Percentiles rank a stretch among this genome's conserved stretches.
Evolutionary conservation across 2,113 vertebrate genomes (phyloP).

Genomic region (Acinonyx jubatus): DNA sequence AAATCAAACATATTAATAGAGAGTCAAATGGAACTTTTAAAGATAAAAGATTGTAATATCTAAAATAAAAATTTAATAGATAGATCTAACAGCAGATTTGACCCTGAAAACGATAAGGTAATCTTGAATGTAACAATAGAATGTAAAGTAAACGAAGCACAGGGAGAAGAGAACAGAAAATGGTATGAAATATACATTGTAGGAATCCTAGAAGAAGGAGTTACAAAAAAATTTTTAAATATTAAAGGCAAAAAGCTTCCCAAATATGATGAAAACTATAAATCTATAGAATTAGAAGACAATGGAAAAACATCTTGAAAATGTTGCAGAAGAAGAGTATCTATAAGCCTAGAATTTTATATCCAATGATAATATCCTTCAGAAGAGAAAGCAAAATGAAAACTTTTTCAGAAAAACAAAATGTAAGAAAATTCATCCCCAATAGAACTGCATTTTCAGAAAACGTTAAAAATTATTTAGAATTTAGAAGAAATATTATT

Average conservation of each 20-base stretch:
- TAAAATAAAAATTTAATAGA: not conserved
- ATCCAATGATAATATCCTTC: not conserved
- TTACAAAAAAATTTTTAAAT: not conserved
- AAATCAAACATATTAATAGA: not conserved
- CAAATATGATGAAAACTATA: not conserved
- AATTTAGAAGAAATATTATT: not conserved
- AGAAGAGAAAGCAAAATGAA: not conserved
- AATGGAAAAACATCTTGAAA: not conserved
- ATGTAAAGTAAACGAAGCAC: not conserved
- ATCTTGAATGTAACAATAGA: not conserved
- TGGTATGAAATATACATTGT: not conserved
- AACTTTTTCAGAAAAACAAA: not conserved
- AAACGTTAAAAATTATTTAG: not conserved
- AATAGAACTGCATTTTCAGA: not conserved
- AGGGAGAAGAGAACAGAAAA: not conserved
- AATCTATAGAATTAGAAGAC: not conserved
- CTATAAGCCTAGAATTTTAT: not conserved
- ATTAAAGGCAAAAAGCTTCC: not conserved
- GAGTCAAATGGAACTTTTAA: not conserved
- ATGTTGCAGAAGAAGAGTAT: not conserved
- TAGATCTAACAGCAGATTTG: not conserved
- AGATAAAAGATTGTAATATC: not conserved
- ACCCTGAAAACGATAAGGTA: not conserved
- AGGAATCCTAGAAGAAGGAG: not conserved
- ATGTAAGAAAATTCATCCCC: not conserved